Base-by-base conservation (phyloP, 2,888 invertebrate genomes). In the Ormyrus nitidulus region DNA sequence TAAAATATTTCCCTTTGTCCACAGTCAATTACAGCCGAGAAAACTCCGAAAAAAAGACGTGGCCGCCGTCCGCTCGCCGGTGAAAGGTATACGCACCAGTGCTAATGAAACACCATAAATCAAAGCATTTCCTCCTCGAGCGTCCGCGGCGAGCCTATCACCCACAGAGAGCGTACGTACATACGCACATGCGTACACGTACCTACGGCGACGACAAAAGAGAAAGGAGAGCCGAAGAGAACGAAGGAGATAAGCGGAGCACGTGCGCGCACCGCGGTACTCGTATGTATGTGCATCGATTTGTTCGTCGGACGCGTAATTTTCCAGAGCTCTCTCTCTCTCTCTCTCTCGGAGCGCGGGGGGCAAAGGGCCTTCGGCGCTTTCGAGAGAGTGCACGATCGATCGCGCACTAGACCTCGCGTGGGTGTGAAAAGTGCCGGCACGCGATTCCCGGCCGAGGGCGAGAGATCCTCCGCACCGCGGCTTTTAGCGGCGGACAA, bases 31-130 rank as follows among this genome's bases (percentile, higher is more conserved):
- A 56, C 9, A 19, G 49, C 49, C 49, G 49, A 34, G 34, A 34
- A 34, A 49, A 54, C 68, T 7, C 11, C 19, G 44, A 9, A 62
- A 46, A 73, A 62, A 64, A 54, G 8, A 10, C 11, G 46, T 59
- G 46, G 34, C 19, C 49, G 19, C 34, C 34, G 34, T 34, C 34
- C 34, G 34, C 34, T 34, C 34, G 13, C 4, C 34, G 34, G 53
- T 44, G 13, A n/a, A 61, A 46, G 9, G 44, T 8, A 58, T 48
- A 19, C 6, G 49, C 19, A 51, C 44, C 51, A 59, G 5, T 48
- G 46, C 9, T 72, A 78, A 72, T 78, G 72, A 68, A 78, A 54
- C 53, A 46, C 51, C 65, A 72, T 78, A 68, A 59, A 72, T 78
- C 78, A 72, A 19, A 44, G 11, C 56, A 72, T 72, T 72, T 68